These are phyloP conservation scores for Phyllopteryx taeniolatus DNA, from an alignment of 2,113 vertebrate species.

Conservation along the genomic window DNA sequence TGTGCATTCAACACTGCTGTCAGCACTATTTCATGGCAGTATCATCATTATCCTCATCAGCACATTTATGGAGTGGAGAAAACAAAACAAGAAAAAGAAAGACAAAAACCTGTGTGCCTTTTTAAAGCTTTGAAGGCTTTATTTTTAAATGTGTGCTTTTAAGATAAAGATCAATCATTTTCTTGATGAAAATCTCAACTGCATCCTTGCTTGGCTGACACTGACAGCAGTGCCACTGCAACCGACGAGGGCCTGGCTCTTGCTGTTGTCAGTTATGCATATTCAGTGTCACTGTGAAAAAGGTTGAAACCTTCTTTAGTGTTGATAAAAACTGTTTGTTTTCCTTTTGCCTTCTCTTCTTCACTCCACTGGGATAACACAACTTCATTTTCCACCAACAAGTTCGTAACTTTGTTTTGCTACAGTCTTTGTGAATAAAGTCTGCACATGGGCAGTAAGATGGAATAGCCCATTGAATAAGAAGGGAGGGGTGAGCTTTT, in stretches of 20 bases:
- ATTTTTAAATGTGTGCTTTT: neutral
- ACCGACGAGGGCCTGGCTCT: no score
- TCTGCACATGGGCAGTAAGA: no score
- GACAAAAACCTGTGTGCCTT: neutral
- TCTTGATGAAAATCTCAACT: neutral
- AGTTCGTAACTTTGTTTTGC: no score
- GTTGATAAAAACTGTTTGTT: no score
- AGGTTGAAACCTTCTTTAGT: no score
- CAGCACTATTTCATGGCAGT: neutral
- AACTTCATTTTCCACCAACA: no score
- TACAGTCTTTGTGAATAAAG: no score
- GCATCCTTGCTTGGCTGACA: neutral
- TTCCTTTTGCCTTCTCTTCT: no score
- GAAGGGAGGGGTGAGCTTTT: neutral
- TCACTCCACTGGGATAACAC: no score
- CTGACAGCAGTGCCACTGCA: neutral
- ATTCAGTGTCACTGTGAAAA: no score
- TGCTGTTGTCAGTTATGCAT: no score
- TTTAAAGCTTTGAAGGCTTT: neutral
- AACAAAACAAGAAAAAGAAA: no score
- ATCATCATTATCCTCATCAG: neutral
- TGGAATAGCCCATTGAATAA: neutral
- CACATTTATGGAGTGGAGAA: neutral
- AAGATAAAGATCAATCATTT: neutral
- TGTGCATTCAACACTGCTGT: conserved; percentile 48